Evolutionary conservation across 2,113 vertebrate genomes (phyloP), one percentile per base, ranked within the genome.

Genomic region (Lates calcarifer): DNA sequence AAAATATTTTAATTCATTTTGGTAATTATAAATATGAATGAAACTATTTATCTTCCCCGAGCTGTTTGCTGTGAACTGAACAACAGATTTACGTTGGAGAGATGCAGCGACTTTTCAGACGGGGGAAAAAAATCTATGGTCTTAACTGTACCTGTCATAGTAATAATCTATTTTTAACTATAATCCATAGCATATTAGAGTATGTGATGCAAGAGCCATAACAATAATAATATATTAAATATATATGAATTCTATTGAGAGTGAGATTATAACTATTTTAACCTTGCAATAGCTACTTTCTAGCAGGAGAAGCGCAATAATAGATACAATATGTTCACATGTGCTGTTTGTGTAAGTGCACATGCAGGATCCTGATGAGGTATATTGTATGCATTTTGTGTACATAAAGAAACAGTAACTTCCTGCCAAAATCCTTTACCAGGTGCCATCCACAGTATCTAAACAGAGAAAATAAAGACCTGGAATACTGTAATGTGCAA

Each of bases 151-250:
- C 63, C 75, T 65, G 63, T 82, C 35, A 89, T 85, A 90, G 80
- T 89, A 89, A 90, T 90, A 83, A 87, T 91, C 73, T 93, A 92
- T 92, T 92, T 92, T 91, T 91, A 85, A 76, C 37, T 85, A 82
- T 89, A 87, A 87, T 78, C 79, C 58, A 90, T 92, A 88, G 73
- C 71, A 72, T 89, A 90, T 88, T 87, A 66, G 87, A 87, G 66
- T 86, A 35, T 77, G 61, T 90, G 72, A 90, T n/a, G 85, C 83
- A 91, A 89, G 87, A 90, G 89, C 90, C 90, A 93, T 91, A 91
- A 67, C 14, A 74, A 83, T 89, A 81, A 70, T 79, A 73, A 77
- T 83, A 83, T 87, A 85, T 85, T 10, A 84, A 43, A 83, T 88
- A 70, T 84, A 87, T 84, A 82, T 78, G 37, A 84, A 77, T 57